Evolutionary conservation across 2,797 vertebrate species (phyloP).

Genomic region (Linurgus olivaceus): DNA sequence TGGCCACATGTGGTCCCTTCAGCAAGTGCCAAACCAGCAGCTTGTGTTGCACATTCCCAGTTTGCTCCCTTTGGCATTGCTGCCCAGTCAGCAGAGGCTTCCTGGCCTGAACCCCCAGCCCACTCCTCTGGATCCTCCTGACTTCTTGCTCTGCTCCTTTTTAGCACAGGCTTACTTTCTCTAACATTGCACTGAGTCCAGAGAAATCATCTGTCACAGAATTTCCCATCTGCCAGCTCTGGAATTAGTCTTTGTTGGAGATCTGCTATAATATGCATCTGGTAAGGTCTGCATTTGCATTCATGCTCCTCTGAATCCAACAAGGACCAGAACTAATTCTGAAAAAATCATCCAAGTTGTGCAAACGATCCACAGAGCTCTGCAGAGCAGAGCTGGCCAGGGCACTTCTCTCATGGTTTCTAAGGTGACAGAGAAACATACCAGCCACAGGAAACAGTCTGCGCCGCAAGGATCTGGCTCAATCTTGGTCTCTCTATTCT

Average conservation of each 20-base stretch:
- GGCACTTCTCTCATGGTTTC: neutral
- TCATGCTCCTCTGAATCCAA: neutral
- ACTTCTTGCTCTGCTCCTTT: neutral
- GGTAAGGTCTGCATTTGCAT: neutral
- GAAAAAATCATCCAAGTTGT: neutral
- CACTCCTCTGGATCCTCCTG: neutral
- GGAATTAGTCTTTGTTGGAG: neutral
- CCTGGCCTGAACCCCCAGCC: neutral
- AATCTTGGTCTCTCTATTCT: slow-evolving; percentile 93
- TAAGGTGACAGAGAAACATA: slow-evolving; percentile 54
- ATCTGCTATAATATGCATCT: neutral
- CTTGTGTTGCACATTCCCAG: accelerated
- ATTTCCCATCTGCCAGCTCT: neutral
- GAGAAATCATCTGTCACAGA: neutral
- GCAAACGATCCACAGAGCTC: neutral
- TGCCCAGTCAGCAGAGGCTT: accelerated
- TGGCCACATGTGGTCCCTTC: accelerated
- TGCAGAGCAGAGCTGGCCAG: neutral
- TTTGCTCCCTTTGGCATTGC: accelerated
- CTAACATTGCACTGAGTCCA: neutral
- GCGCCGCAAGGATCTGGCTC: slow-evolving; percentile 91
- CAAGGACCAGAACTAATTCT: neutral
- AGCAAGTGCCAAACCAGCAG: neutral
- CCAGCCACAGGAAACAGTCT: slow-evolving; percentile 95
- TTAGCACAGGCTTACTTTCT: neutral